Evolutionary conservation across 2,797 vertebrate species (phyloP).

Genomic region (Dendrocincla tyrannina): DNA sequence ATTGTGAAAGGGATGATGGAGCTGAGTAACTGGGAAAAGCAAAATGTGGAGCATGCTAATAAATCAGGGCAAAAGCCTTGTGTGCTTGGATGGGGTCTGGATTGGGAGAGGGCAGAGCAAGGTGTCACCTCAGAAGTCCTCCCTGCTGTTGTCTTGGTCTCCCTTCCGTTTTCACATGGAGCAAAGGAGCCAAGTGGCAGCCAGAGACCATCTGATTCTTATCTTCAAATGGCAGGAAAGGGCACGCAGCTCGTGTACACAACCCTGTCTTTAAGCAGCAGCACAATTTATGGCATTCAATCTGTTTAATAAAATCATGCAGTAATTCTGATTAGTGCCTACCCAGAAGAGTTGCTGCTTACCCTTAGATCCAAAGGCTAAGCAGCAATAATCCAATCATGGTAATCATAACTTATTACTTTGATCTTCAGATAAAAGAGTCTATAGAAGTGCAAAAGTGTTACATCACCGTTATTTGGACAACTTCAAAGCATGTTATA

Average conservation of each 20-base stretch:
- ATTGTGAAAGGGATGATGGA: not conserved
- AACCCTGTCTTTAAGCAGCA: not conserved
- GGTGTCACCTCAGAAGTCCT: not conserved
- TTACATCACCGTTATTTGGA: conserved; percentile 44
- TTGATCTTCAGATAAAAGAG: conserved; percentile 71
- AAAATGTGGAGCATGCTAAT: not conserved
- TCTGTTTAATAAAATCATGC: conserved; percentile 27
- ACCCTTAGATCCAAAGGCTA: conserved; percentile 54
- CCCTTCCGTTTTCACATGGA: not conserved
- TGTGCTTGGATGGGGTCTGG: not conserved
- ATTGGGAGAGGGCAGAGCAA: not conserved
- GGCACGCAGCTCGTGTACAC: rapidly evolving
- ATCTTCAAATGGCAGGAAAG: not conserved
- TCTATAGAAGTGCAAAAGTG: conserved; percentile 44
- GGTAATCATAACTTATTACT: conserved; percentile 46
- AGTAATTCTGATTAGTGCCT: conserved; percentile 33
- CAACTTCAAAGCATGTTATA: conserved; percentile 46
- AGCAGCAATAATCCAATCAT: conserved; percentile 54
- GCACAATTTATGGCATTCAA: not conserved
- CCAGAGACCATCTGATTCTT: not conserved
- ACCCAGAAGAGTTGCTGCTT: conserved; percentile 39
- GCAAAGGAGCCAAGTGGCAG: not conserved
- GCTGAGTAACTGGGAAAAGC: not conserved
- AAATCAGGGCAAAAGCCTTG: not conserved
- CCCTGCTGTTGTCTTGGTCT: not conserved